These are phyloP conservation scores for Desoria tigrina DNA, from an alignment of 2,888 invertebrate genomes.

Conservation along the genomic window DNA sequence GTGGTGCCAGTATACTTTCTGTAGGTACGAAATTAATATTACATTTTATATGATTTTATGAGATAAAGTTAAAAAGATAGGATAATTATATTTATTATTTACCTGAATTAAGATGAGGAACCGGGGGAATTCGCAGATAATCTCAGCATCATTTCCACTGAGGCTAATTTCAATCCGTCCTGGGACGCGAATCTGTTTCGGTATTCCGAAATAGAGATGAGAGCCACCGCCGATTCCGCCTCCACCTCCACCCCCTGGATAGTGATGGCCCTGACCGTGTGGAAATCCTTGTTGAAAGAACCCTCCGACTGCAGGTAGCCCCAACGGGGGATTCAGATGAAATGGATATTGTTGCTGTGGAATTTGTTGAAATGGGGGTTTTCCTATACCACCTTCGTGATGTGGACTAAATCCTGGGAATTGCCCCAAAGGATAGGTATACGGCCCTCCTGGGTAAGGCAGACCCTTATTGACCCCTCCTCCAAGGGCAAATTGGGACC, in stretches of 20 bases:
- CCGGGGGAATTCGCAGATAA: constrained; percentile 49
- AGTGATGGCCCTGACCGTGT: neutral
- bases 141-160: constrained; percentile 39
- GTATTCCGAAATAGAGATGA: constrained; percentile 15
- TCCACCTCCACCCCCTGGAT: neutral
- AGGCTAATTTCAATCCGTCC: constrained; percentile 41
- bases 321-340: neutral
- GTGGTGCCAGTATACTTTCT: constrained; percentile 53
- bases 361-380: neutral
- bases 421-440: neutral
- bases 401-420: neutral
- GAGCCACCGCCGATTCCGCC: no score
- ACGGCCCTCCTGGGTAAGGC: neutral
- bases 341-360: neutral
- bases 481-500: no score
- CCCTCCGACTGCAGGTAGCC: neutral
- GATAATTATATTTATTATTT: constrained; percentile 5
- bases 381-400: neutral
- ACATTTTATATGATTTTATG: no score
- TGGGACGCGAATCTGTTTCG: constrained; percentile 48
- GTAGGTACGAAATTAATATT: no score
- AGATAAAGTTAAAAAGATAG: no score
- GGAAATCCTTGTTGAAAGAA: constrained; percentile 5
- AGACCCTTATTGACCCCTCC: neutral
- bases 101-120: constrained; percentile 51